phyloP scores from a whole-genome alignment of 1,140 invertebrate species.

The Monomorium pharaonis region DNA sequence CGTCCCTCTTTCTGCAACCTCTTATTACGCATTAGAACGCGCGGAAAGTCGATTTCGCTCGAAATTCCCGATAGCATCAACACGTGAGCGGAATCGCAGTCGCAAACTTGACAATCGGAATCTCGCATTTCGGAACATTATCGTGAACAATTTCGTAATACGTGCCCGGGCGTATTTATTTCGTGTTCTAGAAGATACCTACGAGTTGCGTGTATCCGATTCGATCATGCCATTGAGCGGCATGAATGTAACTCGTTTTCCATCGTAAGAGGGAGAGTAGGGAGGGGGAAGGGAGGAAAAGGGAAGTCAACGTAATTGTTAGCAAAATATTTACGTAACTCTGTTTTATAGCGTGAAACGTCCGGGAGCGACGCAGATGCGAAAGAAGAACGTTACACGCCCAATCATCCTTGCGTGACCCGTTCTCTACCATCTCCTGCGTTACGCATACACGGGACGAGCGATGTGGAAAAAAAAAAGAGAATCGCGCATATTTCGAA shows the following conservation, averaged over 20 bases:
- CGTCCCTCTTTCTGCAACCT: no score
- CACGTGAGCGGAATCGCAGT: no score
- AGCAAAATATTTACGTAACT: slow-evolving; percentile 21
- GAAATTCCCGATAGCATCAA: no score
- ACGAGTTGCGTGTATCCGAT: background rate
- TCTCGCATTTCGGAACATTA: no score
- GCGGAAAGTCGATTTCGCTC: no score
- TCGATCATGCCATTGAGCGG: background rate
- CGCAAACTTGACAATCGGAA: no score
- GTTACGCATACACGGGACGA: background rate
- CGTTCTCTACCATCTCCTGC: background rate
- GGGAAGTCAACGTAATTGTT: background rate
- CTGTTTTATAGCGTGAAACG: background rate
- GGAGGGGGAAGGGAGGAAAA: no score
- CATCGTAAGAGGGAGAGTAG: background rate
- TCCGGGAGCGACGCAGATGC: background rate
- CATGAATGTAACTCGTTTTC: background rate
- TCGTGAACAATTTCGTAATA: no score
- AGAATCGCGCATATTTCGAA: slow-evolving; percentile 11
- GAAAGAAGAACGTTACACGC: slow-evolving; percentile 1
- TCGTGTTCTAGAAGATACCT: background rate
- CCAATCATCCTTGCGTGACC: slow-evolving; percentile 6
- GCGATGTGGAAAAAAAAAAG: background rate
- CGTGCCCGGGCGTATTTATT: no score
- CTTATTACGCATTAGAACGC: no score